These are phyloP conservation scores for Nymphalis io DNA, from an alignment of 1,140 invertebrate genomes.

Conservation along the genomic window DNA sequence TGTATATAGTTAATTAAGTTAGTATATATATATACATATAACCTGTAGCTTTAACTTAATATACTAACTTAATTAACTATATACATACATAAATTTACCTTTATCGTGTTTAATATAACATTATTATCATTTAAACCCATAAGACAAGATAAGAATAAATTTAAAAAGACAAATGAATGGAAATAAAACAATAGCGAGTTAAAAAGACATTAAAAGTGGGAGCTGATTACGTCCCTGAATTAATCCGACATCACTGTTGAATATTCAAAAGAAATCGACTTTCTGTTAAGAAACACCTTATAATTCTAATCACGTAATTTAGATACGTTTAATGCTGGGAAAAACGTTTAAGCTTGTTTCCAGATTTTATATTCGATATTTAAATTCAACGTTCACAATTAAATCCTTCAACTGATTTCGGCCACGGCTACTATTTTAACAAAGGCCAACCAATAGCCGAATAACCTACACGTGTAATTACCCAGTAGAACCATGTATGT, in stretches of 20 bases:
- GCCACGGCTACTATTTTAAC: too few relatives aligned
- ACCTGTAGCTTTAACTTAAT: too few relatives aligned
- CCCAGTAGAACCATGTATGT: too few relatives aligned
- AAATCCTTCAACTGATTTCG: not conserved
- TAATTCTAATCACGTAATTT: slow-evolving; percentile 34
- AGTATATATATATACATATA: too few relatives aligned
- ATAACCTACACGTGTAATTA: too few relatives aligned
- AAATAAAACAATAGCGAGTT: slow-evolving; percentile 38
- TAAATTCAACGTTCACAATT: too few relatives aligned
- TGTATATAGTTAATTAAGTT: too few relatives aligned
- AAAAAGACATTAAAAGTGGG: slow-evolving; percentile 36
- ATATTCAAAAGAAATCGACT: slow-evolving; percentile 35
- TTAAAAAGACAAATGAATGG: slow-evolving; percentile 24
- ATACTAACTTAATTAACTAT: too few relatives aligned
- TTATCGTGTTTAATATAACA: slow-evolving; percentile 2
- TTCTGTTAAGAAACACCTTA: slow-evolving; percentile 24
- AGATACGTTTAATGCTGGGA: slow-evolving; percentile 20
- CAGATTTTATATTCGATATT: not conserved
- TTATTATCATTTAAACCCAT: slow-evolving; percentile 10
- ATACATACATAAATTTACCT: not conserved
- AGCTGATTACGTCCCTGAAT: slow-evolving; percentile 37
- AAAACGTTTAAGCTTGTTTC: not conserved
- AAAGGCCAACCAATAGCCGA: too few relatives aligned
- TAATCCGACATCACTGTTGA: slow-evolving; percentile 30
- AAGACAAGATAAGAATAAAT: slow-evolving; percentile 22